phyloP scores from a whole-genome alignment of 1,140 invertebrate genomes.

The Atta texana region DNA sequence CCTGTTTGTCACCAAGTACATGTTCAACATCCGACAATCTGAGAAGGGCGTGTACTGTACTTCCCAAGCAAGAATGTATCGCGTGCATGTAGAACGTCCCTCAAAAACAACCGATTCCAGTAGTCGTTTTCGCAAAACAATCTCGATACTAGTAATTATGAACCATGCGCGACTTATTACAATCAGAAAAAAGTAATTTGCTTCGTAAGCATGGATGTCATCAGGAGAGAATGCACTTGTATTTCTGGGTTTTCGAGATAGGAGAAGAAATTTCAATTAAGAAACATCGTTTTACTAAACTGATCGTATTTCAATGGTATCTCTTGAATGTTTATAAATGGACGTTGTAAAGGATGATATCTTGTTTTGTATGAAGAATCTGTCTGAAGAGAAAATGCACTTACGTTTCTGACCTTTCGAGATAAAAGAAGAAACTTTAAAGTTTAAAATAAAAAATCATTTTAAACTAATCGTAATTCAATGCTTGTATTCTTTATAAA shows the following conservation, averaged over 20 bases:
- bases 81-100: neutral
- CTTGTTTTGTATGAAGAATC: neutral
- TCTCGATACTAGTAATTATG: slow-evolving; percentile 23
- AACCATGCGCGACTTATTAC: slow-evolving; percentile 37
- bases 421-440: neutral
- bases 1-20: slow-evolving; percentile 21
- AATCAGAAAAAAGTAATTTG: slow-evolving; percentile 36
- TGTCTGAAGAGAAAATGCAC: neutral
- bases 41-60: slow-evolving; percentile 49
- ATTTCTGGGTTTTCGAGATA: neutral
- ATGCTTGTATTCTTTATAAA: neutral
- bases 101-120: slow-evolving; percentile 19
- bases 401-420: neutral
- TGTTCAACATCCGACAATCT: neutral
- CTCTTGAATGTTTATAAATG: neutral
- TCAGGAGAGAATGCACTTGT: slow-evolving; percentile 1
- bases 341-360: neutral
- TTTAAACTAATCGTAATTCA: neutral
- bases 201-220: slow-evolving; percentile 13
- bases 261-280: slow-evolving; percentile 24
- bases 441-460: neutral
- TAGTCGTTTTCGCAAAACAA: slow-evolving; percentile 41
- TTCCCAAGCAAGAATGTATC: slow-evolving; percentile 56
- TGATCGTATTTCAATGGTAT: neutral
- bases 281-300: neutral